Evolutionary conservation across 2,888 invertebrate species (phyloP), one percentile per base, ranked within the genome.

Genomic region (Mythimna impura): DNA sequence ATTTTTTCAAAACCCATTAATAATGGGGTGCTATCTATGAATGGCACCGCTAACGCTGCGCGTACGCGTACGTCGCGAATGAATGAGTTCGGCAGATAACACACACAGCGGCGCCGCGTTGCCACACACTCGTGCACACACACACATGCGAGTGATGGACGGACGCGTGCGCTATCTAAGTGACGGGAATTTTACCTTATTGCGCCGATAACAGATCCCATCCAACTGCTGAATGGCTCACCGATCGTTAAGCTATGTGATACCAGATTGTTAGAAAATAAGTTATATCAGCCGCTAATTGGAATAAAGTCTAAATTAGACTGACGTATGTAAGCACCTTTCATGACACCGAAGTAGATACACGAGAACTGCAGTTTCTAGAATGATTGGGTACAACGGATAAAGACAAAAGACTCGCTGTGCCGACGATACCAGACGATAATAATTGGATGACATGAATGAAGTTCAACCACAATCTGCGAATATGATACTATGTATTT

Each of bases 71-170:
- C 65, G 63, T 61, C 50, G 64, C 54, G 68, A 78, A 80, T 89
- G 89, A 89, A 90, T 89, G 90, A 86, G 86, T 82, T 80, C 76
- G 57, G 43, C 64, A 66, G 90, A 90, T 89, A 89, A 87, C 84
- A 79, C 81, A 87, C 79, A 66, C 80, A 64, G 36, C 40, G 1
- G 40, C 47, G 58, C 62, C 61, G 14, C 64, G 57, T 64, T 25
- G 10, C n/a, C 14, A 77, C 72, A 55, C 61, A 58, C 64, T 68
- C 70, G 66, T 58, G 70, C 55, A 64, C 71, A 63, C 76, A 78
- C 66, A 73, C 74, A 71, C n/a, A 47, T 20, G n/a, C 58, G 22
- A 34, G 36, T 22, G 34, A 6, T 66, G 57, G 43, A 66, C 63
- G 71, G 60, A 74, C 71, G 66, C 60, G 70, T 17, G 25, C 43